Conservation (phyloP, 2,888 invertebrate genomes). For the Nezara viridula region DNA sequence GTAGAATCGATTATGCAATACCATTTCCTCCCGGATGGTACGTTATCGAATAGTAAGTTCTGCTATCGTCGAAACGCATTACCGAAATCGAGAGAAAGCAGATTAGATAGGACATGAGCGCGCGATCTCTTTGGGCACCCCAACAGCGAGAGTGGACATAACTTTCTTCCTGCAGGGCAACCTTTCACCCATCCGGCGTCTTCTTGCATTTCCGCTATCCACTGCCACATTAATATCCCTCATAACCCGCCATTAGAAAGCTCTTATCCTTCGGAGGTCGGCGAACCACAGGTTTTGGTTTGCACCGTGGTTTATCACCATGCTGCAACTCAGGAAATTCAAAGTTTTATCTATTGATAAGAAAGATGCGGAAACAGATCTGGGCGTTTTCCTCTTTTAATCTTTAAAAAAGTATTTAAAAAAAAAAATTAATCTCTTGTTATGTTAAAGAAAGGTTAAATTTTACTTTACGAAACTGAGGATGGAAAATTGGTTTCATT, state of each 20-base stretch:
- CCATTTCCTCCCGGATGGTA: neutral
- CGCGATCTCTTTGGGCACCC: neutral
- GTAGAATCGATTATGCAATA: neutral
- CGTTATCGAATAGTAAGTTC: neutral
- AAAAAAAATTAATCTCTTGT: no score
- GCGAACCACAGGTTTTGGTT: neutral
- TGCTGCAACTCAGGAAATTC: neutral
- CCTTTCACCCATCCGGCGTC: conserved; percentile 1
- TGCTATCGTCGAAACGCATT: neutral
- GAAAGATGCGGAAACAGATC: no score
- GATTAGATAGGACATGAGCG: neutral
- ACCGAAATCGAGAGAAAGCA: conserved; percentile 24
- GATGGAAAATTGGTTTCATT: no score
- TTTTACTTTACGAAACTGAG: no score
- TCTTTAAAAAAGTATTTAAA: no score
- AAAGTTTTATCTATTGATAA: neutral
- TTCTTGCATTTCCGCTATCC: conserved; percentile 36
- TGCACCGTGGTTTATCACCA: neutral
- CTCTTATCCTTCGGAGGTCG: neutral
- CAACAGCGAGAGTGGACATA: neutral
- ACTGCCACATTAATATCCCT: conserved; percentile 10
- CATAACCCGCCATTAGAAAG: neutral
- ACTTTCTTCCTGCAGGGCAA: conserved; percentile 28
- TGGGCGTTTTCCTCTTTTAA: no score
- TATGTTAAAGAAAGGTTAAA: no score